Evolutionary conservation across 2,888 invertebrate species (phyloP), one percentile per base, ranked within the genome.

Genomic region (Dicranocentrus wangi): DNA sequence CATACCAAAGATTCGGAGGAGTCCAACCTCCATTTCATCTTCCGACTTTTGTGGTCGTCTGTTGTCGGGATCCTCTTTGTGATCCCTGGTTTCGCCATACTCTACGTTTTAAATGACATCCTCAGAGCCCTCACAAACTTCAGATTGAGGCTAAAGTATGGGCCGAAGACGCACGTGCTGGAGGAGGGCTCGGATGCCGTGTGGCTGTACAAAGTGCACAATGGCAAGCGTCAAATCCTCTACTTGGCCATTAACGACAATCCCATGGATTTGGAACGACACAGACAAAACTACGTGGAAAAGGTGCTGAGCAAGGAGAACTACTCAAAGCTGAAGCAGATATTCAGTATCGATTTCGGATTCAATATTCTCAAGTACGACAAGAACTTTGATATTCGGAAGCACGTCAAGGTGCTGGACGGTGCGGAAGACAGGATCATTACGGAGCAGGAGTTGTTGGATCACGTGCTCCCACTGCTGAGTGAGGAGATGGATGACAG

Each of bases 281-380:
- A 84, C 47, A 53, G 68, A 25, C 47, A 73, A 21, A 83, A 82
- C 51, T 86, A 84, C 60, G 10, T 65, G 39, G 47, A 76, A 2
- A 69, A 68, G 27, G 71, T 86, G 1, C 21, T 86, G 8, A 79
- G 82, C 27, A 72, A 68, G 13, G 28, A 60, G 10, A 60, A 60
- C 0, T 86, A 84, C 63, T 43, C 73, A 39, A 86, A 84, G 55
- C 53, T 86, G 28, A 82, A 71, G n/a, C 81, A 83, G 17, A 85
- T 85, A 2, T 80, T 83, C 43, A 75, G 69, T 5, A 71, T 32
- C n/a, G 69, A 68, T 10, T 80, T 39, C 28, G 83, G 85, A 2
- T 86, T 82, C 70, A 66, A 69, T 23, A 81, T 83, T 60, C 84
- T 84, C 79, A 79, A 85, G 68, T 61, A 80, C 43, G 83, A 83